Evolutionary conservation across 2,113 vertebrate species (phyloP), one percentile per base, ranked within the genome.

Genomic region (Nipponia nippon): DNA sequence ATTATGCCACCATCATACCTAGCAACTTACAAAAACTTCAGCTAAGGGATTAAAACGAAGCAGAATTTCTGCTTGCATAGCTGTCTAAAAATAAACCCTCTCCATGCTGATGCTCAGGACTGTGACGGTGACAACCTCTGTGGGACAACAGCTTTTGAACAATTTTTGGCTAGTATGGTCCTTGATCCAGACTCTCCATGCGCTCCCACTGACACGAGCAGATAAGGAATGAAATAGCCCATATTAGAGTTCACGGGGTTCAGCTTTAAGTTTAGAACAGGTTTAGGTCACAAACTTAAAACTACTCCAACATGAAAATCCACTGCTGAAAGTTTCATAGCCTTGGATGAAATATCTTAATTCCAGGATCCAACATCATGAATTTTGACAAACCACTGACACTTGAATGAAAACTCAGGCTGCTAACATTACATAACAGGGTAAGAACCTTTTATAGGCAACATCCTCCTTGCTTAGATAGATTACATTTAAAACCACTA

Each of bases 181-280:
- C 63, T n/a, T 3, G 25, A 65, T 38, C 7, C 23, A 70, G 73
- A 63, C 44, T 59, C 58, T 85, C 53, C 53, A 13, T 2, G 4
- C 0, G 3, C 34, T 83, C 53, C 38, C 59, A 46, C 22, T 42
- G n/a, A 10, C 49, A 49, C 13, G 44, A 19, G 62, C 27, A 32
- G 40, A 25, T 29, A 38, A 63, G 47, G 71, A 61, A 58, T 8
- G 5, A 52, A 88, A 62, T 4, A 38, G 7, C 38, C 20, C 3
- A 0, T 11, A 11, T 13, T 1, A 7, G 14, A 58, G 30, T 3
- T 38, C 53, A 19, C 10, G 58, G 11, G 4, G 71, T 7, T 90
- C 80, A 92, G 44, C n/a, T 73, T 59, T 13, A 40, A 62, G 34
- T 81, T 78, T 42, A n/a, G 13, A 83, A 55, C 34, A 61, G 38